A percentile compares a stretch with the other conserved stretches of the same genome.
phyloP scores from a whole-genome alignment of 2,113 vertebrate genomes.

The Ailuropoda melanoleuca region DNA sequence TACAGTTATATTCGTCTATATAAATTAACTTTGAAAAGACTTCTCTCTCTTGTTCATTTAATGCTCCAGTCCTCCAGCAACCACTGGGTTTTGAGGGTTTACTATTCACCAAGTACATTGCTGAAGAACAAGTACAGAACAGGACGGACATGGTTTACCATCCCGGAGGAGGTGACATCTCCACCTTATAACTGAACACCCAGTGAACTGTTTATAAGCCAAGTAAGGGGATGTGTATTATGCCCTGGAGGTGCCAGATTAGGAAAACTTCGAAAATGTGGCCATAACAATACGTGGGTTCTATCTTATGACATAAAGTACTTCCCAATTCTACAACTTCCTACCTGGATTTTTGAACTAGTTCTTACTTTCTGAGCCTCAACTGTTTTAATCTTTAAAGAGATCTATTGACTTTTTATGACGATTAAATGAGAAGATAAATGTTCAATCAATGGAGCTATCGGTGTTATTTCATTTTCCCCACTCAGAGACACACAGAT shows the following conservation, averaged over 20 bases:
- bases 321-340: not conserved
- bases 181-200: not conserved
- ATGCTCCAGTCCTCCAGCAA: not conserved
- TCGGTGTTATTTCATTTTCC: not conserved
- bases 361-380: not conserved
- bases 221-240: not conserved
- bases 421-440: not conserved
- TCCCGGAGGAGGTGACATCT: not conserved
- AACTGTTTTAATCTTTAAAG: not conserved
- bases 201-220: not conserved
- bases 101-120: not conserved
- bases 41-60: not conserved
- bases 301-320: not conserved
- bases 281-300: not conserved
- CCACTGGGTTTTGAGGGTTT: not conserved
- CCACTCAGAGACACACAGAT: not conserved
- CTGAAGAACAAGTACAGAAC: not conserved
- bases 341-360: not conserved
- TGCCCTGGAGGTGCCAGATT: not conserved
- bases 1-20: not conserved
- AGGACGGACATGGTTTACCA: not conserved
- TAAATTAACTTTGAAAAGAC: not conserved
- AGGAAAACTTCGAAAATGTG: not conserved
- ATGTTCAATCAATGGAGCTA: not conserved
- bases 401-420: not conserved